Percentiles rank a stretch among this genome's conserved stretches.
phyloP scores from a whole-genome alignment of 2,888 invertebrate genomes.

The Oligia latruncula region DNA sequence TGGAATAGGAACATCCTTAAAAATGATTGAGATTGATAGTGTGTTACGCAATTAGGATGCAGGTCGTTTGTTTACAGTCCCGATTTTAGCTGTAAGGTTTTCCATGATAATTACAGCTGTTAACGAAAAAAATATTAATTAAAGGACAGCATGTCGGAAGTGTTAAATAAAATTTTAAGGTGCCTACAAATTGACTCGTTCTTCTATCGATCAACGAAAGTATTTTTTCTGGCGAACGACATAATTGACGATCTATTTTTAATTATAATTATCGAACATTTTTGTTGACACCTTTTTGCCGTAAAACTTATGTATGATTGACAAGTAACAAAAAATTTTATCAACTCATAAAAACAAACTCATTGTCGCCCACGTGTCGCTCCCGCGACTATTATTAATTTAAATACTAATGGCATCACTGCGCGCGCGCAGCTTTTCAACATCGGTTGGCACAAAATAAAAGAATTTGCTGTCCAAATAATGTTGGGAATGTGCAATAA shows the following conservation, averaged over 20 bases:
- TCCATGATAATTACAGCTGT: constrained; percentile 14
- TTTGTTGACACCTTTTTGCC: constrained; percentile 28
- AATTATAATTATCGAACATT: constrained; percentile 10
- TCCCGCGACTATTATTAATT: constrained; percentile 49
- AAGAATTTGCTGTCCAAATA: constrained; percentile 59
- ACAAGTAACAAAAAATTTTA: constrained; percentile 39
- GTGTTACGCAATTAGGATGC: too few relatives aligned
- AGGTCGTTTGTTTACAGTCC: constrained; percentile 6
- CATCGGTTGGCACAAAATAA: constrained; percentile 61
- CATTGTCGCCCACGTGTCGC: constrained; percentile 27
- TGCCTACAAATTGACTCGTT: constrained; percentile 17
- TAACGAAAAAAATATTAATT: constrained; percentile 10
- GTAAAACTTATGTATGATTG: constrained; percentile 31
- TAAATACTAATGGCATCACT: constrained; percentile 62
- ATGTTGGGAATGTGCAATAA: constrained; percentile 77
- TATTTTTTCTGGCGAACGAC: not conserved
- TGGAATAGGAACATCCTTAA: too few relatives aligned
- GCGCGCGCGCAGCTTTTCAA: constrained; percentile 49
- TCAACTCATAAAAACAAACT: constrained; percentile 50
- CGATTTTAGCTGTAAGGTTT: constrained; percentile 3
- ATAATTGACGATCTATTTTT: constrained; percentile 10
- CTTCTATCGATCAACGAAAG: constrained; percentile 1
- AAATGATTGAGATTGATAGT: too few relatives aligned
- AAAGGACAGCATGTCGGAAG: constrained; percentile 31
- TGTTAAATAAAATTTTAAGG: constrained; percentile 3